Conservation (phyloP, 2,888 invertebrate genomes). For the Caenorhabditis plicata region DNA sequence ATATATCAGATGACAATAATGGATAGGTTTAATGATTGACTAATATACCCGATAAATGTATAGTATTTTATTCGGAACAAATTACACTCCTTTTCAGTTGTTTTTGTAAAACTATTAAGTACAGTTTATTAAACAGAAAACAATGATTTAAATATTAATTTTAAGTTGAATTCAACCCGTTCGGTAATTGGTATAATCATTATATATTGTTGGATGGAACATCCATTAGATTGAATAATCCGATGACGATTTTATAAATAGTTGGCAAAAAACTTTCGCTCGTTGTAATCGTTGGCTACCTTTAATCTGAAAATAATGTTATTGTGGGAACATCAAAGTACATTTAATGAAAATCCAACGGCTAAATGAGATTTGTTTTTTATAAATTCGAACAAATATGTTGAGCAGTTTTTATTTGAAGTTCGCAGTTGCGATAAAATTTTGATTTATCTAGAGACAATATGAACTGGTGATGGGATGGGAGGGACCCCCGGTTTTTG, state of each 20-base stretch:
- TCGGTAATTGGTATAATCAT: neutral
- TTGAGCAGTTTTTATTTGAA: too few relatives aligned
- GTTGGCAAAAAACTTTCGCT: constrained; percentile 25
- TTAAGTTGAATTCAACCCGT: neutral
- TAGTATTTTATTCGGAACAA: too few relatives aligned
- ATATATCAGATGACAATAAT: neutral
- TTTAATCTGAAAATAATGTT: too few relatives aligned
- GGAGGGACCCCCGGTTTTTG: too few relatives aligned
- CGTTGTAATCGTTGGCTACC: constrained; percentile 9
- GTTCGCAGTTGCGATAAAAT: too few relatives aligned
- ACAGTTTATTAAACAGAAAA: neutral
- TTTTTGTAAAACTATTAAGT: neutral
- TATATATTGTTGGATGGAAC: neutral
- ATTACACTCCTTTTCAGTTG: neutral
- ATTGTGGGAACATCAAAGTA: too few relatives aligned
- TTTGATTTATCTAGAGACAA: too few relatives aligned
- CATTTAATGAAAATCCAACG: too few relatives aligned
- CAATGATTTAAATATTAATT: neutral
- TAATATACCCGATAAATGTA: neutral
- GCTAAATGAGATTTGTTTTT: too few relatives aligned
- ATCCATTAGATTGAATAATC: neutral
- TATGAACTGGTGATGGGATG: too few relatives aligned
- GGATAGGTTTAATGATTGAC: neutral
- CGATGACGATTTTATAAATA: constrained; percentile 7
- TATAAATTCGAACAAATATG: too few relatives aligned